Conservation (phyloP, 92 coral and sea anemone species). For the Bergia sp. region DNA sequence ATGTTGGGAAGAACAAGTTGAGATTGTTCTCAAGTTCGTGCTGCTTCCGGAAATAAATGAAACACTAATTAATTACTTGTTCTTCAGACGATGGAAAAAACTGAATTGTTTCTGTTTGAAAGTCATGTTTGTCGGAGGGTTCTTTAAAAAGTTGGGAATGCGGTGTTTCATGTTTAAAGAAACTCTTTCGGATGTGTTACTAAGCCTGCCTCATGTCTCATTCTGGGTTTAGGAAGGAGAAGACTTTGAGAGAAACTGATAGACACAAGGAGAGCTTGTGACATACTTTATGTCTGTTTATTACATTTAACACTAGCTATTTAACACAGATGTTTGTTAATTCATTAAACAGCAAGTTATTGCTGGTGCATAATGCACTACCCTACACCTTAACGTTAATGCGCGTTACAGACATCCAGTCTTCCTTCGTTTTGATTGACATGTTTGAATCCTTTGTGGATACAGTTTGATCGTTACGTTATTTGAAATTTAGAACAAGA, state of each 20-base stretch:
- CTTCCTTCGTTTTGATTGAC: not conserved
- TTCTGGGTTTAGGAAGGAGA: not conserved
- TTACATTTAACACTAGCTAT: slow-evolving; percentile 30
- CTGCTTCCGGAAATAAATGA: not conserved
- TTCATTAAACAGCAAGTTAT: slow-evolving; percentile 9
- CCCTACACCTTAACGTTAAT: slow-evolving; percentile 25
- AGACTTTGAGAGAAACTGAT: not conserved
- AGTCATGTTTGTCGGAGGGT: no score
- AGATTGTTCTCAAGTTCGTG: not conserved
- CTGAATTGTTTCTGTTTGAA: no score
- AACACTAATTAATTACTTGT: no score
- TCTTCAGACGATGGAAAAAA: no score
- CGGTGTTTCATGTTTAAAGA: no score
- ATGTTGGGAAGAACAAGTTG: not conserved
- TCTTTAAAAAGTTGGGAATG: no score
- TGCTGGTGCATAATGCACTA: slow-evolving; percentile 25
- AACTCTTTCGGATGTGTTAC: not conserved
- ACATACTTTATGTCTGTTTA: slow-evolving; percentile 44
- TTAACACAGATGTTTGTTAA: slow-evolving; percentile 28
- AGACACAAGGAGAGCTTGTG: slow-evolving; percentile 27
- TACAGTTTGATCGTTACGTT: not conserved
- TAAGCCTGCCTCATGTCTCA: not conserved
- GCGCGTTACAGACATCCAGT: not conserved
- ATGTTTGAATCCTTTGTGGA: slow-evolving; percentile 3
- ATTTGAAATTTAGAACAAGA: not conserved